Conservation (phyloP, 2,113 vertebrate species). For the Stegostoma tigrinum region DNA sequence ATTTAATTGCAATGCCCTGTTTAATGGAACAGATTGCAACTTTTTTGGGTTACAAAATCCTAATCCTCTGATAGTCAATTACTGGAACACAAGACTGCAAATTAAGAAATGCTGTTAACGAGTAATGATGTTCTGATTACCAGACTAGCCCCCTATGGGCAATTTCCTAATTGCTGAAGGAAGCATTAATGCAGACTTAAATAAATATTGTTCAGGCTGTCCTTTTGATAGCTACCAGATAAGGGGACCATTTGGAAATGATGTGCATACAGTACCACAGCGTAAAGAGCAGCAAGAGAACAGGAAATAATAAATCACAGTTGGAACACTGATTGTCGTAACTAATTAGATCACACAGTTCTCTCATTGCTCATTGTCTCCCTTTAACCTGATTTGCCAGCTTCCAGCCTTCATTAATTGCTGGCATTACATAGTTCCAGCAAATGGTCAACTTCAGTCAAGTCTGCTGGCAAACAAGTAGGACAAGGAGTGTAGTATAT, state of each 20-base stretch:
- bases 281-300: constrained; percentile 66
- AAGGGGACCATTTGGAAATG: constrained; percentile 66
- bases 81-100: background rate
- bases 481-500: constrained; percentile 61
- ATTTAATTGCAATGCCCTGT: background rate
- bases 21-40: background rate
- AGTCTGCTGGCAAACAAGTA: constrained; percentile 67
- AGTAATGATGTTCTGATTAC: background rate
- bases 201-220: constrained; percentile 82
- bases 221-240: constrained; percentile 64
- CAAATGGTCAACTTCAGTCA: constrained; percentile 70
- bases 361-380: constrained; percentile 79
- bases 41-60: background rate
- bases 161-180: constrained; percentile 77
- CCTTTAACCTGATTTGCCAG: constrained; percentile 75
- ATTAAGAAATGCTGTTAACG: constrained; percentile 58
- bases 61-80: background rate
- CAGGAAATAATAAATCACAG: constrained; percentile 93
- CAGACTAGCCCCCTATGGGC: constrained; percentile 54
- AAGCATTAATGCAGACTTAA: constrained; percentile 79
- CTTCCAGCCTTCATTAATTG: constrained; percentile 74
- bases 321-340: constrained; percentile 78
- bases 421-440: constrained; percentile 67
- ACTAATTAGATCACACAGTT: constrained; percentile 86
- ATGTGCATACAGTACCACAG: constrained; percentile 70